phyloP scores from a whole-genome alignment of 2,113 vertebrate species.

The Asarcornis scutulata region DNA sequence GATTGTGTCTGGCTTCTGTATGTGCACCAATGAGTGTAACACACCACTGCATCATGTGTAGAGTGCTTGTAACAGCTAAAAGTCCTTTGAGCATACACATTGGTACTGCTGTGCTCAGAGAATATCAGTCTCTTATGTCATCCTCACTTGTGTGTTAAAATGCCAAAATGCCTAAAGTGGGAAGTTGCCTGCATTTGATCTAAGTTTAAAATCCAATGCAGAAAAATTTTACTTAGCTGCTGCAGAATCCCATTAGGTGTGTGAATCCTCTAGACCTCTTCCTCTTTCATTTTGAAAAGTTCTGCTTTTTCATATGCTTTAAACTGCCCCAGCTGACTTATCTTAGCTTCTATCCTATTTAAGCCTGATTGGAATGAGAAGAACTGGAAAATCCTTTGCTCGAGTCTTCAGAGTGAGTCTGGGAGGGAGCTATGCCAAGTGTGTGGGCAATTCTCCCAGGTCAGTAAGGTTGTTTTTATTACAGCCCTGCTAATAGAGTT shows the following conservation, averaged over 20 bases:
- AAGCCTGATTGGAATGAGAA: not conserved
- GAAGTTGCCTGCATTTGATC: not conserved
- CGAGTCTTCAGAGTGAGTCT: not conserved
- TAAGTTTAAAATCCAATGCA: not conserved
- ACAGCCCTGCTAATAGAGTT: not conserved
- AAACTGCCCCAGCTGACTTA: not conserved
- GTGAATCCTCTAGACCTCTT: not conserved
- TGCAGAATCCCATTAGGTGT: not conserved
- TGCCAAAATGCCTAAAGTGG: not conserved
- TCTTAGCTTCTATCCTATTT: not conserved
- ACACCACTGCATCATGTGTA: accelerated
- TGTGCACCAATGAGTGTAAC: accelerated
- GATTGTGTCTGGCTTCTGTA: not conserved
- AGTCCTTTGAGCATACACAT: not conserved
- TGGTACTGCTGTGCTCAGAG: not conserved
- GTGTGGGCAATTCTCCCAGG: not conserved
- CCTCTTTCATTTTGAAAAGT: not conserved
- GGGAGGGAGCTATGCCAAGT: accelerated
- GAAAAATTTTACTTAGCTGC: not conserved
- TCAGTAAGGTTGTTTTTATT: not conserved
- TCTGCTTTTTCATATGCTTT: not conserved
- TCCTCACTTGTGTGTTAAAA: not conserved
- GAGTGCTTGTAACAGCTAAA: not conserved
- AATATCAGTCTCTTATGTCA: accelerated
- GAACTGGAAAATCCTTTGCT: not conserved